A percentile compares a stretch with the other conserved stretches of the same genome.
These are phyloP conservation scores for Erebia aethiops DNA, from an alignment of 2,888 invertebrate species.

Conservation along the genomic window DNA sequence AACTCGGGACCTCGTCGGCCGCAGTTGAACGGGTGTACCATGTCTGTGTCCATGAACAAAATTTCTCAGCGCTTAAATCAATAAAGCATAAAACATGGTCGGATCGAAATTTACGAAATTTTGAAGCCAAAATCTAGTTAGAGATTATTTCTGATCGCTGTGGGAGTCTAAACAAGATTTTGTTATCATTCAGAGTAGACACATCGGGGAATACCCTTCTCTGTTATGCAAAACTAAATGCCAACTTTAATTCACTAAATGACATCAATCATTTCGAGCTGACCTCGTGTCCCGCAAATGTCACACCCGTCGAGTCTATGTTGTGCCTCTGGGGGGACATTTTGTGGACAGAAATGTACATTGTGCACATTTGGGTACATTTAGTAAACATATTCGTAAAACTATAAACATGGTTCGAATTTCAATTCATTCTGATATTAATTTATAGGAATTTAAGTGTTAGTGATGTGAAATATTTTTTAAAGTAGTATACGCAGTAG, in stretches of 20 bases:
- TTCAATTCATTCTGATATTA: neutral
- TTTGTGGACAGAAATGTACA: neutral
- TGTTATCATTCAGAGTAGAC: neutral
- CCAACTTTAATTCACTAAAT: constrained; percentile 20
- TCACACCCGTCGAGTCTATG: neutral
- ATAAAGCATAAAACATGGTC: no score
- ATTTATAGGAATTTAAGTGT: no score
- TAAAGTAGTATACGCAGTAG: no score
- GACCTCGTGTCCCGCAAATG: constrained; percentile 15
- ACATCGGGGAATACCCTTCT: constrained; percentile 13
- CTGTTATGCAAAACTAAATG: constrained; percentile 19
- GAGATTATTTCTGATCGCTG: no score
- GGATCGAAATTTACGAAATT: no score
- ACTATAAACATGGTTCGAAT: neutral
- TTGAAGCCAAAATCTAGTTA: no score
- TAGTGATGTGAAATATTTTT: no score
- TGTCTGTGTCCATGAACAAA: no score
- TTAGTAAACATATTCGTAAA: neutral
- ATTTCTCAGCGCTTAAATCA: no score
- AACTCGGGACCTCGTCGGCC: no score
- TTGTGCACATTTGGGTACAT: neutral
- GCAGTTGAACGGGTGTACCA: no score
- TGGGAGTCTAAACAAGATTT: no score
- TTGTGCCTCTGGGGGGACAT: neutral
- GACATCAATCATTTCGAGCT: constrained; percentile 20